Conservation (phyloP, 1,140 invertebrate genomes). For the Bathynomus jamesi region DNA sequence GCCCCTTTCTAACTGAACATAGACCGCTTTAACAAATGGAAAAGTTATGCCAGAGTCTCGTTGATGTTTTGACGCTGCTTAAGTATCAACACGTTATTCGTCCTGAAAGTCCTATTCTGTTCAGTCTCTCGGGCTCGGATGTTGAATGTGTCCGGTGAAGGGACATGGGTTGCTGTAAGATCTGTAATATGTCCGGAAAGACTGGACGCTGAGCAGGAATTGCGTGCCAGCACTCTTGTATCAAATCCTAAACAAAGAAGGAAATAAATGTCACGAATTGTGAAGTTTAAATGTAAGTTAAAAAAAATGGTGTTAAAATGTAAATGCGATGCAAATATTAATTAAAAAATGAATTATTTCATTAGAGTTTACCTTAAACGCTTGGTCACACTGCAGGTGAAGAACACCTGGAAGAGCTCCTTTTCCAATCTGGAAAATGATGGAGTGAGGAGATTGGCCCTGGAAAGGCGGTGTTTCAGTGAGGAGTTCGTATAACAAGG, state of each 20-base stretch:
- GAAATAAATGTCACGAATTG: not conserved
- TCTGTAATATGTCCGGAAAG: constrained; percentile 25
- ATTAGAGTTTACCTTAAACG: constrained; percentile 19
- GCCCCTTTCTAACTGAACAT: too few relatives aligned
- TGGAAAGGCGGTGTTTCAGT: constrained; percentile 29
- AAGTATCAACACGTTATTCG: too few relatives aligned
- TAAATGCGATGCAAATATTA: not conserved
- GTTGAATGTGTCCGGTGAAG: constrained; percentile 35
- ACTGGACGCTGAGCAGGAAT: constrained; percentile 24
- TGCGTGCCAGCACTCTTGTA: constrained; percentile 28
- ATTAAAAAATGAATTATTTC: not conserved
- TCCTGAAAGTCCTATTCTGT: constrained; percentile 26
- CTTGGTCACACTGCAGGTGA: constrained; percentile 31
- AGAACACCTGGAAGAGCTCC: constrained; percentile 8
- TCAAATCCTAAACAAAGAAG: constrained; percentile 20
- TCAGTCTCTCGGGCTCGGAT: constrained; percentile 33
- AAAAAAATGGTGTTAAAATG: not conserved
- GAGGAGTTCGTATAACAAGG: constrained; percentile 36
- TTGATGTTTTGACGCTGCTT: too few relatives aligned
- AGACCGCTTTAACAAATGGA: too few relatives aligned
- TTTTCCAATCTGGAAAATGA: constrained; percentile 26
- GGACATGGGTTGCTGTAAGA: constrained; percentile 29
- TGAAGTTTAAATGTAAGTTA: not conserved
- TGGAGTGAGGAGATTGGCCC: constrained; percentile 19
- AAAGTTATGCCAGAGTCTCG: too few relatives aligned